These are phyloP conservation scores for Neocrepidodera transversa DNA, from an alignment of 2,888 invertebrate species.

Conservation along the genomic window DNA sequence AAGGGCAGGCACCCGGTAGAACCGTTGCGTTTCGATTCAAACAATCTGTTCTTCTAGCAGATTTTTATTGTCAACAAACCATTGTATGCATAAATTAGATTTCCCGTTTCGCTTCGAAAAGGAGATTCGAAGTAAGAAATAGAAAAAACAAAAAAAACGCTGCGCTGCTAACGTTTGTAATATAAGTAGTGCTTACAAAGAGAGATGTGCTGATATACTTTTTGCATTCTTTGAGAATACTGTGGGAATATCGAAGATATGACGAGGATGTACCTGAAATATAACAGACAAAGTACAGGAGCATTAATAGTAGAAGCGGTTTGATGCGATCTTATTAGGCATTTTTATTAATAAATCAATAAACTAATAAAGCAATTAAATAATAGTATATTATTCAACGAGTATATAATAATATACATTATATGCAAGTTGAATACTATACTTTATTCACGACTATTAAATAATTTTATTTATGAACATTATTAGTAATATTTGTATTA, in stretches of 20 bases:
- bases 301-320: neutral
- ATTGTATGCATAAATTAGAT: constrained; percentile 28
- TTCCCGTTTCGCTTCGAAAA: constrained; percentile 14
- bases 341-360: no score
- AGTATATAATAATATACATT: no score
- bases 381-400: no score
- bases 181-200: constrained; percentile 16
- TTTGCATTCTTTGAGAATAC: constrained; percentile 11
- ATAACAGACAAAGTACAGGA: neutral
- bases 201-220: constrained; percentile 19
- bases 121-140: constrained; percentile 7
- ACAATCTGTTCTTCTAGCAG: no score
- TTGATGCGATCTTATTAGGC: neutral
- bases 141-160: constrained; percentile 16
- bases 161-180: constrained; percentile 4
- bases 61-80: constrained; percentile 26
- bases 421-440: no score
- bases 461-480: no score
- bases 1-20: no score
- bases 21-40: no score
- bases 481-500: no score
- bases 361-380: no score
- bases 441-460: no score
- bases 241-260: constrained; percentile 11
- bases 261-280: neutral